Base-by-base conservation (phyloP, 2,113 vertebrate genomes). In the Centrocercus urophasianus region DNA sequence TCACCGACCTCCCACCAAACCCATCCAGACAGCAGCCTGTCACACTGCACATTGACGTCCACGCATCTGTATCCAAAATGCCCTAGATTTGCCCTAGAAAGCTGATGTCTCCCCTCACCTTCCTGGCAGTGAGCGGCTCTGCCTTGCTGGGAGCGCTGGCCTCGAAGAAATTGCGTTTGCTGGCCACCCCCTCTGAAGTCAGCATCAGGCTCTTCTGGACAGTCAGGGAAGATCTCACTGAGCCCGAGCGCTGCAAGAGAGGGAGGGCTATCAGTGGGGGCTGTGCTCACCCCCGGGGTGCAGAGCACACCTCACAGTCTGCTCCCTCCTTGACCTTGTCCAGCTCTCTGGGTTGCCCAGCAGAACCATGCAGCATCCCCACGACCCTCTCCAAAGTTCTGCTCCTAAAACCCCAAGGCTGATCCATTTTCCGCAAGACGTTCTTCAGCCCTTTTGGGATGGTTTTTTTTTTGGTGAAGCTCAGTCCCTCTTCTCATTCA, bases 81-180 rank as follows among this genome's bases (percentile, higher is more conserved):
- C 27, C 30, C 34, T 64, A 8, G 32, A n/a, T 66, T 5, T 34
- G 2, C 40, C 59, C 50, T 54, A 13, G 13, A 34, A 74, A 63
- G 10, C 4, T 10, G 11, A 3, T 10, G 38, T 10, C 89, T 17
- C 43, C 42, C 25, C 92, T 94, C 96, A 98, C 98, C 97, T 98
- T 98, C 96, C 94, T 97, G 92, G 54, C 61, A 5, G 76, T n/a
- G 8, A 82, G 69, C 0, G 96, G 91, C 10, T 96, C 95, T 45
- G 94, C 85, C 77, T 81, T 79, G 84, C 16, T 30, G 73, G 85
- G 88, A 64, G 83, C 74, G 2, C 98, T 98, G 4, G 97, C 97
- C 97, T 99, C 99, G 86, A 99, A 99, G 60, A 99, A 95, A 56
- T 97, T 97, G 83, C 99, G 98, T 93, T 98, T 99, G 97, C 98